Evolutionary conservation across 2,113 vertebrate species (phyloP), one percentile per base, ranked within the genome.

Genomic region (Lepisosteus oculatus): DNA sequence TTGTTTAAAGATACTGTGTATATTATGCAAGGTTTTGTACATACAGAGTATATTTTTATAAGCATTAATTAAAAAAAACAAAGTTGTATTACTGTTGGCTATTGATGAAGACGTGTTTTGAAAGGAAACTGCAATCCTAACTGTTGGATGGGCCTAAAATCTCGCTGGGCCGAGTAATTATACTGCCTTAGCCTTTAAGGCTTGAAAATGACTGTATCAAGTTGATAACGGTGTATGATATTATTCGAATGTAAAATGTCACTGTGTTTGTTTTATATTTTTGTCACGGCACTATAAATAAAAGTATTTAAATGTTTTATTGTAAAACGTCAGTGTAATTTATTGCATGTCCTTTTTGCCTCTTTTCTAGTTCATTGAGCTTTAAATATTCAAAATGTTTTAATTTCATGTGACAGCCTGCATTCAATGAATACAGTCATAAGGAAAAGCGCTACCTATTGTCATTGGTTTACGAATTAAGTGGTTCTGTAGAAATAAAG

Each of bases 41-140:
- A 89, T 90, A 77, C 74, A 90, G 84, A 87, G 84, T 90, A 91
- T 90, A 91, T 91, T 90, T 91, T 91, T 89, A 85, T 12, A 14
- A 14, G 7, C n/a, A 59, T n/a, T 59, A 59, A 14, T 59, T 11
- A 14, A 4, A 59, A 4, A 12, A 13, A 85, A 87, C 56, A 84
- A 65, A 47, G 83, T 72, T 87, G 84, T 29, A 29, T 88, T 88
- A 83, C 82, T 85, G 85, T 79, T 80, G 73, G 74, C 85, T 89
- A 87, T 85, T 73, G 29, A 29, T 29, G 29, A 80, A 78, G 82
- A 88, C 87, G 88, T 89, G 87, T 83, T 77, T 89, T 51, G 9
- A 51, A 51, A 51, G 47, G 47, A 51, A 51, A 51, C 9, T 5
- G 47, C 5, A 6, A 51, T 51, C 47, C 76, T 84, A 80, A 83